Evolutionary conservation across 1,140 invertebrate species (phyloP), one percentile per base, ranked within the genome.

Genomic region (Propsilocerus akamusi): DNA sequence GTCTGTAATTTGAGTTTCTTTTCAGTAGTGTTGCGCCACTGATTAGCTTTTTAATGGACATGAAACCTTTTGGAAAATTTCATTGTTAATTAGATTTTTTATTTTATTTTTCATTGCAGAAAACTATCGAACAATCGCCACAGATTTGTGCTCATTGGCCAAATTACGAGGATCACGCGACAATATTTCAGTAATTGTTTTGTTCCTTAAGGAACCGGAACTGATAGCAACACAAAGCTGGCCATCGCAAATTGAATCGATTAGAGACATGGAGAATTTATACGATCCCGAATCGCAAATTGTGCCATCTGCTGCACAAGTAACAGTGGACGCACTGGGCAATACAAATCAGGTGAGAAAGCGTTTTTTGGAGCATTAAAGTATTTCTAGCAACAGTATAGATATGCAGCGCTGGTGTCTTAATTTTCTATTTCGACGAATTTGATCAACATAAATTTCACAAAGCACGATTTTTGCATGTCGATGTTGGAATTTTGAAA

Each of bases 161-260:
- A 84, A 83, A 64, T 66, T 74, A 53, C 72, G 76, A 56, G 80
- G 80, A 26, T 91, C 86, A 14, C 69, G 67, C 48, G 89, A 94
- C 68, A 94, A 94, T 65, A 91, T 92, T 62, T 83, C 84, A 37
- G 81, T 88, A 55, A 79, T 92, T 56, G 83, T 91, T 52, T 80
- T 91, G 48, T 87, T 91, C 68, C 74, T 93, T 60, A 78, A 77
- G 60, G 74, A 85, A 59, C 77, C 78, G 53, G 68, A 69, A 51
- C 70, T 75, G 63, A 78, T 80, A 57, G 75, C 70, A 54, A 68
- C 72, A 52, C 46, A 47, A 26, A 26, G 24, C 24, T 26, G 46
- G 46, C 25, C 46, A 41, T 41, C 34, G 22, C 14, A 41, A 20
- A 41, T 41, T 20, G 22, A 14, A 41, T 20, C 17, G 10, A 41